Base-by-base conservation (phyloP, 2,113 vertebrate species). In the Setophaga petechia region DNA sequence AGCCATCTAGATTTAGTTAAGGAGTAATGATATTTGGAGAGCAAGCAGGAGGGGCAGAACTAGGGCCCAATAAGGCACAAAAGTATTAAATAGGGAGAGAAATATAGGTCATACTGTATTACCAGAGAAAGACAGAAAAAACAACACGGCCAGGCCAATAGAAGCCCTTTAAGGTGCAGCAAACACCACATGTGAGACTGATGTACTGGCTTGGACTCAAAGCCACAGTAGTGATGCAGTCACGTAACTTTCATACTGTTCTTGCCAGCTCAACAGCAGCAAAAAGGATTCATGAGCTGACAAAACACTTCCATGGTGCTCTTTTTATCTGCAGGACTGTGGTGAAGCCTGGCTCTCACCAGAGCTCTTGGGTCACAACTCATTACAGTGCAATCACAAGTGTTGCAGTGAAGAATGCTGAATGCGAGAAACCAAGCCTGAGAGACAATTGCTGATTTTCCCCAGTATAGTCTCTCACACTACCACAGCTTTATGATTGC, bases 1-100 rank as follows among this genome's bases (percentile, higher is more conserved):
- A 68, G 41, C 16, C 19, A 46, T 79, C 24, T 87, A 87, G 41
- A 82, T 87, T 82, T 91, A 52, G 20, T 93, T 91, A 89, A 76
- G 43, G 51, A 93, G 58, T 79, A 87, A 89, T 5, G 5, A 58
- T 41, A 89, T 28, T 57, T 71, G 33, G 83, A 90, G 51, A 81
- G 23, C 49, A 67, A 81, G 35, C 25, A 71, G 76, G 33, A 84
- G 46, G 9, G 24, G 20, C 33, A 90, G 63, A 75, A 72, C 23
- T 12, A 85, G 39, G 18, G 55, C n/a, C 12, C 43, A 76, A 61
- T 69, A 23, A 93, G 25, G 54, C 27, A 84, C 16, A 23, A 69
- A 77, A 11, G 11, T 12, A 66, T 69, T 62, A 62, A 46, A 21
- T 5, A 27, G 15, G 37, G 41, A 73, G 28, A 57, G 13, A 75